Evolutionary conservation across 1,140 invertebrate genomes (phyloP), one percentile per base, ranked within the genome.

Genomic region (Episyrphus balteatus): DNA sequence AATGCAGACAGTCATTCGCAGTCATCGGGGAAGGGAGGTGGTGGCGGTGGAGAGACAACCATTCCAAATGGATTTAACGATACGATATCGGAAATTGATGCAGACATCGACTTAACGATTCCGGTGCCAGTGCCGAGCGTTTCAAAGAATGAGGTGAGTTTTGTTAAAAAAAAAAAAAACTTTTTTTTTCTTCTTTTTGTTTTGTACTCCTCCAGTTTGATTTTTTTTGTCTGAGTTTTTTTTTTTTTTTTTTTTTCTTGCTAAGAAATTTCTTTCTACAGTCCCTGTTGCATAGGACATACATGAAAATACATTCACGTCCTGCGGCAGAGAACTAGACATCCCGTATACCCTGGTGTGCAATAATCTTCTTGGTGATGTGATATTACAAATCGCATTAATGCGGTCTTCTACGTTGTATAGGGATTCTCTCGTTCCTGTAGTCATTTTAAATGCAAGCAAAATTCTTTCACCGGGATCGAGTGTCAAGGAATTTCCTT

Each of bases 41-140:
- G 48, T 15, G 53, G 46, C 6, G 43, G 37, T 1, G 73, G 70
- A 2, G 70, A 72, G 49, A 81, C 83, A 41, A 71, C 79, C 11
- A 73, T 84, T 14, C 77, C 82, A 2, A 81, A 83, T 47, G 83
- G 83, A 14, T 86, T 84, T 51, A 82, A 84, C 52, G 80, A 84
- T 52, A 64, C 58, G 9, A 79, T 84, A 54, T 81, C 79, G 21
- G 82, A 84, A 58, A 79, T 84, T 45, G 82, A 84, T 55, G 81
- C 80, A 2, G 82, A 84, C 56, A 82, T 83, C 48, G 81, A 83
- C 62, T 70, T 83, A 12, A 77, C 76, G 31, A 75, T 75, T 2
- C 67, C 77, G 5, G 66, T 77, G 11, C 73, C 77, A 21, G 70
- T 78, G 54, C 55, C 63, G 34, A 65, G 57, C 19, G 57, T 66